These are phyloP conservation scores for Emydoidea blandingii DNA, from an alignment of 2,797 vertebrate species.

Conservation along the genomic window DNA sequence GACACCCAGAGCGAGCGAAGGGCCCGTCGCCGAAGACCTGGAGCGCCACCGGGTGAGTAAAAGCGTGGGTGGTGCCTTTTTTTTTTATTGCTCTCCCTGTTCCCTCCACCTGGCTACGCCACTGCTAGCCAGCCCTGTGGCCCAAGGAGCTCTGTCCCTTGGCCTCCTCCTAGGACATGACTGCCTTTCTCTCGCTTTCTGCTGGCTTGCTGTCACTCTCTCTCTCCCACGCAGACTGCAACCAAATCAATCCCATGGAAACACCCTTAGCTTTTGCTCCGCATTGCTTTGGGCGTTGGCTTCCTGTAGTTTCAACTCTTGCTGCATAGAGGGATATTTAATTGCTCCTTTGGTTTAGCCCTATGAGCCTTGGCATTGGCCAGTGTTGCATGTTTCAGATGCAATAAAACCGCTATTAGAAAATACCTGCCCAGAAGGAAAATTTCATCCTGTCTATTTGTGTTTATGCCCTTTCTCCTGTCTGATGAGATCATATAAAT, in stretches of 20 bases:
- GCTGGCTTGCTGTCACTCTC: not conserved
- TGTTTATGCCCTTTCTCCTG: not conserved
- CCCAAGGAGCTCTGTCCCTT: not conserved
- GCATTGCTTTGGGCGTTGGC: not conserved
- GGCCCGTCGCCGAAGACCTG: too few species aligned
- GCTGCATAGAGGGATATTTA: not conserved
- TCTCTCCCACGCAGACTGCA: not conserved
- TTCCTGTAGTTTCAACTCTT: not conserved
- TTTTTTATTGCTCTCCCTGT: too few species aligned
- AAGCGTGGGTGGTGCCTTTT: too few species aligned
- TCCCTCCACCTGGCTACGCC: too few species aligned
- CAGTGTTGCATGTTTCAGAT: not conserved
- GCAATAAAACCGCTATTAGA: not conserved
- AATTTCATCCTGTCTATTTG: not conserved
- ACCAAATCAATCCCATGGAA: not conserved
- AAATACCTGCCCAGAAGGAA: not conserved
- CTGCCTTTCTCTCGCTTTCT: not conserved
- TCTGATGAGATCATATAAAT: not conserved
- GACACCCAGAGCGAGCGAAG: too few species aligned
- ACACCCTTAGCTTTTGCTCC: not conserved
- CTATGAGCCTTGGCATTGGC: not conserved
- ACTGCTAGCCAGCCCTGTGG: not conserved
- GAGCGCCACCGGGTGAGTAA: too few species aligned
- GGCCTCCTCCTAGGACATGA: not conserved
- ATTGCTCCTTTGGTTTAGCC: not conserved